Conservation (phyloP, 2,797 vertebrate species). For the Gila robusta region DNA sequence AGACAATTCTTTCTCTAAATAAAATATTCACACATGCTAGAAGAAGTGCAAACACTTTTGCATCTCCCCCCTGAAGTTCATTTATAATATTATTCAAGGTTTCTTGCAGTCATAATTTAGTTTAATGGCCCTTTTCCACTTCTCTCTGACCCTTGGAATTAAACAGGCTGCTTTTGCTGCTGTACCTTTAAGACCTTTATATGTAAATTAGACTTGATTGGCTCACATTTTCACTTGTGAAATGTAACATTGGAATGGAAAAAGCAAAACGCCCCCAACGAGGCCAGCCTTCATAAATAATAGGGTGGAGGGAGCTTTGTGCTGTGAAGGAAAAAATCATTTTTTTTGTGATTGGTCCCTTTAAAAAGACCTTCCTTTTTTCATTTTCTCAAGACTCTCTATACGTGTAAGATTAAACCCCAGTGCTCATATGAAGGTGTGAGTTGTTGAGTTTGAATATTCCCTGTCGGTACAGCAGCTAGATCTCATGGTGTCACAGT, state of each 20-base stretch:
- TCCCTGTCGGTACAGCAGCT: not conserved
- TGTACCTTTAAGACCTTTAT: not conserved
- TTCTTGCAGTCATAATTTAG: not conserved
- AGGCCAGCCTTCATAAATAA: not conserved
- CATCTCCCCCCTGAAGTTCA: not conserved
- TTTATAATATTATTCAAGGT: not conserved
- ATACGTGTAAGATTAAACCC: not conserved
- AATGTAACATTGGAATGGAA: not conserved
- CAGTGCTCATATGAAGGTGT: not conserved
- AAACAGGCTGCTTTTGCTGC: not conserved
- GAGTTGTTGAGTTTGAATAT: slow-evolving; percentile 6
- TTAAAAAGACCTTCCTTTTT: not conserved
- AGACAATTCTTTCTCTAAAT: not conserved
- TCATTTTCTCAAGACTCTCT: not conserved
- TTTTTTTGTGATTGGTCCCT: not conserved
- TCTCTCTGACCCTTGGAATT: not conserved
- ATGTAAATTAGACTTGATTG: not conserved
- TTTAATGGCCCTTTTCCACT: not conserved
- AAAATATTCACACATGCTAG: not conserved
- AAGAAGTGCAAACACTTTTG: not conserved
- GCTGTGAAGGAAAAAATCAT: not conserved
- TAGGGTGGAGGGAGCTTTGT: not conserved
- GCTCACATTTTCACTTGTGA: not conserved
- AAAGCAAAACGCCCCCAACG: not conserved
- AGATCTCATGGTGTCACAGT: slow-evolving; percentile 1